Percentiles rank a stretch among this genome's conserved stretches.
Evolutionary conservation across 2,797 vertebrate genomes (phyloP).

Genomic region (Artibeus jamaicensis): DNA sequence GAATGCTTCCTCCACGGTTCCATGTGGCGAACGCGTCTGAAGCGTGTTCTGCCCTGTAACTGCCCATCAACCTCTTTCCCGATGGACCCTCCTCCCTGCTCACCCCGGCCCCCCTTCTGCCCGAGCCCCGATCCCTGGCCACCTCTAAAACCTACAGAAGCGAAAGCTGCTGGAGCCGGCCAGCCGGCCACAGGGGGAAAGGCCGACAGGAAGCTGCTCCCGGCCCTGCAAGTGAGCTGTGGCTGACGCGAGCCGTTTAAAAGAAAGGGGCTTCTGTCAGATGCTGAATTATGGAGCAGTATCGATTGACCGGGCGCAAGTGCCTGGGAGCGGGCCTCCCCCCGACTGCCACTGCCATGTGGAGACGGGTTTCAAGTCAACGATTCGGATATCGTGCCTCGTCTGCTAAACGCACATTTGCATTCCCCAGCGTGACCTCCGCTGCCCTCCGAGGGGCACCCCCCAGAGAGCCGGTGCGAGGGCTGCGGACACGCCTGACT

Average conservation of each 20-base stretch:
- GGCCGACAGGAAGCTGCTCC: not conserved
- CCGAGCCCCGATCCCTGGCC: not conserved
- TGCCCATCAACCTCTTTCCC: not conserved
- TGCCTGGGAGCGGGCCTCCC: not conserved
- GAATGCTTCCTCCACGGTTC: not conserved
- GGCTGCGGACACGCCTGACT: not conserved
- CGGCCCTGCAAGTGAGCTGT: not conserved
- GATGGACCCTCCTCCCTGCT: not conserved
- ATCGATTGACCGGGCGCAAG: constrained; percentile 52
- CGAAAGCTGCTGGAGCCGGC: not conserved
- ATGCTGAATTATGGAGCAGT: constrained; percentile 65
- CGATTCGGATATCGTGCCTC: not conserved
- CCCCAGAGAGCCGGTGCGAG: not conserved
- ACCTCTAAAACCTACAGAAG: not conserved
- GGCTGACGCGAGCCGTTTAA: not conserved
- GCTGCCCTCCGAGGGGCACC: not conserved
- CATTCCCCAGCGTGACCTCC: not conserved
- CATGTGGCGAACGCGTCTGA: not conserved
- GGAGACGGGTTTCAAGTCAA: not conserved
- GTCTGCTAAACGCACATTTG: not conserved
- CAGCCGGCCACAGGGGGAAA: not conserved
- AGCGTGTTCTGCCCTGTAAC: not conserved
- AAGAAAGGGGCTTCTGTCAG: constrained; percentile 62
- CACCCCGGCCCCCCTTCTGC: not conserved
- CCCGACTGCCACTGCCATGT: not conserved